phyloP scores from a whole-genome alignment of 2,797 vertebrate genomes.

The Eurystomus glaucurus region DNA sequence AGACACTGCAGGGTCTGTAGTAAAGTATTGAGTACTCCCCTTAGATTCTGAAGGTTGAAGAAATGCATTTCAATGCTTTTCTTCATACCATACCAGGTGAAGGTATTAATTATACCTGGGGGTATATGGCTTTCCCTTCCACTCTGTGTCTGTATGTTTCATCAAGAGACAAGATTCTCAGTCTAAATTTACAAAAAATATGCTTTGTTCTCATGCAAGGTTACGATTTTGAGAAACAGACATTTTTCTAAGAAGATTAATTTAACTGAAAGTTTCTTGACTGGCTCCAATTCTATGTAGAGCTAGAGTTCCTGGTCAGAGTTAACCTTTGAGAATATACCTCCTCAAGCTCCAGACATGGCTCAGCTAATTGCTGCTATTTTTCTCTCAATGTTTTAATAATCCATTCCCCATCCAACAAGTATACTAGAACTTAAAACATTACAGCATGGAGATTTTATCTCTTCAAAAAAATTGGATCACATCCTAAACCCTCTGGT shows the following conservation, averaged over 20 bases:
- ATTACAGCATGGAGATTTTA: background rate
- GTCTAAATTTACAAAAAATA: background rate
- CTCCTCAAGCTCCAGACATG: background rate
- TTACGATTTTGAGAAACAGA: background rate
- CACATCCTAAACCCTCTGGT: background rate
- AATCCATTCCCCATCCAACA: background rate
- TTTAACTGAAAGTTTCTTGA: background rate
- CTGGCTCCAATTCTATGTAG: background rate
- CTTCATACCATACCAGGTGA: background rate
- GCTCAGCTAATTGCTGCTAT: background rate
- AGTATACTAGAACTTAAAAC: background rate
- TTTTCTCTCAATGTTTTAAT: background rate
- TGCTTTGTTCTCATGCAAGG: background rate
- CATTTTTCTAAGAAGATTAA: background rate
- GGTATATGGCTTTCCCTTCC: background rate
- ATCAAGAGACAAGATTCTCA: background rate
- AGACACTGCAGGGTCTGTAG: background rate
- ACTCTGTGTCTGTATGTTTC: background rate
- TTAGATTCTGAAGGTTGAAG: background rate
- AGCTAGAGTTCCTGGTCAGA: background rate
- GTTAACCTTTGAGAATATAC: background rate
- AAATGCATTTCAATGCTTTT: background rate
- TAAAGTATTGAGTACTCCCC: background rate
- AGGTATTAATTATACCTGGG: rapidly evolving
- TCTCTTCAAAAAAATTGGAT: background rate